phyloP scores from a whole-genome alignment of 2,888 invertebrate genomes.

The Achlya flavicornis region DNA sequence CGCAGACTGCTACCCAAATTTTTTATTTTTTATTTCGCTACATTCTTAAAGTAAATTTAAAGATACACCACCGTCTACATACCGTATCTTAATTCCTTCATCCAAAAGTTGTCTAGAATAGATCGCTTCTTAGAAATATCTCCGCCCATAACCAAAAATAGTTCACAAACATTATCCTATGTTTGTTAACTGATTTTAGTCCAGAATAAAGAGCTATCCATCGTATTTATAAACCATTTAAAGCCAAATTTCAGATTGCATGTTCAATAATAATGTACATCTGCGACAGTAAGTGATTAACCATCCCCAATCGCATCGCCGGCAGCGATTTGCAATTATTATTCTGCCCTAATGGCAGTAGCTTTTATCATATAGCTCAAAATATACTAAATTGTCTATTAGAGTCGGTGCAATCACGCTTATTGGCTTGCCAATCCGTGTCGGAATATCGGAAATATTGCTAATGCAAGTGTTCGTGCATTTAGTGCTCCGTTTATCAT shows the following conservation, averaged over 20 bases:
- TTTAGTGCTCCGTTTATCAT: constrained; percentile 2
- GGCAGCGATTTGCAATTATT: constrained; percentile 5
- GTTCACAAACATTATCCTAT: too few species aligned
- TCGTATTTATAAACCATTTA: not conserved
- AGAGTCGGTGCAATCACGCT: constrained; percentile 1
- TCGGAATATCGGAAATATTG: constrained; percentile 11
- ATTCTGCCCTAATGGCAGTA: not conserved
- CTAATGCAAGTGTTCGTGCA: not conserved
- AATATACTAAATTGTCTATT: constrained; percentile 12
- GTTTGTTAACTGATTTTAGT: too few species aligned
- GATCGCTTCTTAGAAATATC: too few species aligned
- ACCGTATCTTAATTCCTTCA: too few species aligned
- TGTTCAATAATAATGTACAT: not conserved
- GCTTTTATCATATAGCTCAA: constrained; percentile 9
- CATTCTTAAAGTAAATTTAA: too few species aligned
- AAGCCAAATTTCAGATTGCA: not conserved
- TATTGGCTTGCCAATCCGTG: constrained; percentile 5
- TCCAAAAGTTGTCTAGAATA: too few species aligned
- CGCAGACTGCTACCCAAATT: too few species aligned
- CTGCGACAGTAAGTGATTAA: not conserved
- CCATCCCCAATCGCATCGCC: not conserved
- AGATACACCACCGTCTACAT: too few species aligned
- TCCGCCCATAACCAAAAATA: too few species aligned
- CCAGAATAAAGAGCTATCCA: too few species aligned
- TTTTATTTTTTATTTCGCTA: too few species aligned